Base-by-base conservation (phyloP, 2,888 invertebrate genomes). In the Phengaris alcon region DNA sequence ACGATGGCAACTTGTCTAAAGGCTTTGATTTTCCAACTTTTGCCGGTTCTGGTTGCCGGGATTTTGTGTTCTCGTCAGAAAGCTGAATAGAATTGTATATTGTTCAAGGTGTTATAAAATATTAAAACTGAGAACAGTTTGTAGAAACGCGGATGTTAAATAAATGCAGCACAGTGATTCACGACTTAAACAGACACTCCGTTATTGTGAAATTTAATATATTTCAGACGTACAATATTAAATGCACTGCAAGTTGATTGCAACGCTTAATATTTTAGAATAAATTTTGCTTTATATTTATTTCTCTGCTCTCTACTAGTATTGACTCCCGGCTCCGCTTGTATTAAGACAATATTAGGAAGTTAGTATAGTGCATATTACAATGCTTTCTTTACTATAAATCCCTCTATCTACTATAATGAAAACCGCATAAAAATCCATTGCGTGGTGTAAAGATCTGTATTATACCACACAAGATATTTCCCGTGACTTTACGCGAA, bases 111-210 rank as follows among this genome's bases (percentile, higher is more conserved):
- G 12, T 35, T 64, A 64, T 64, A 64, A 44, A 35, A 35, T 64
- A 64, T 59, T 59, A 59, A 64, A 64, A 64, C 64, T 64, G 64
- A 44, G 64, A 64, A 44, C 64, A 64, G 64, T 64, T 64, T 59
- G 59, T 59, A 59, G 64, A 64, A 44, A 64, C 44, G 13, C 64
- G 44, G 35, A 64, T 13, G 64, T 12, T 64, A 64, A 64, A 64
- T 64, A 64, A 64, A 64, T 12, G 6, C 64, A 22, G 59, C 22
- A 10, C 10, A 5, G 59, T 59, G 48, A 48, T 48, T 48, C 48
- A 48, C 48, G 48, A 48, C 48, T 59, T 59, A 22, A 6, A 44
- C 3, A 64, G 64, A 64, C 64, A 64, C 35, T 7, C 64, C 64
- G 64, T 35, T 64, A 64, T 64, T 64, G 64, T 64, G 64, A 12